These are phyloP conservation scores for Leptodactylus fallax DNA, from an alignment of 2,797 vertebrate species.

Conservation along the genomic window DNA sequence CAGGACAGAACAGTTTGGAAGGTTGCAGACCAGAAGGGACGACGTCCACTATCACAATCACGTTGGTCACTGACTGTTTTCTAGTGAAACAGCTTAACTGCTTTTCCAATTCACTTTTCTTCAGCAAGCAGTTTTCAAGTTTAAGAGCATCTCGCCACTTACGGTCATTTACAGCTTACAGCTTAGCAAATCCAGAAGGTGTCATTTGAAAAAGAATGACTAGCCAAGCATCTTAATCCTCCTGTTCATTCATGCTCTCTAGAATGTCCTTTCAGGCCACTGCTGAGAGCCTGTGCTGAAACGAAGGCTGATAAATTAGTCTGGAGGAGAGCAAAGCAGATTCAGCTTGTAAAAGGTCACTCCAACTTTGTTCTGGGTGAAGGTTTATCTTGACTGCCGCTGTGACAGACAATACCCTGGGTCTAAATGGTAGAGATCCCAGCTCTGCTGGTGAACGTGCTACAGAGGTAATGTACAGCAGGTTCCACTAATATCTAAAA, in stretches of 20 bases:
- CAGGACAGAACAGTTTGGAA: not conserved
- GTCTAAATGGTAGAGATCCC: conserved; percentile 93
- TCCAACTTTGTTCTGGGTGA: conserved; percentile 95
- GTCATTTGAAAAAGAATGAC: conserved; percentile 79
- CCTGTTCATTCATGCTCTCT: conserved; percentile 80
- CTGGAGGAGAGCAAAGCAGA: conserved; percentile 84
- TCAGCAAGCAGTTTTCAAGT: conserved; percentile 68
- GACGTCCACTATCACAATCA: not conserved
- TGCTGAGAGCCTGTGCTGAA: conserved; percentile 76
- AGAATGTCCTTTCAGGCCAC: conserved; percentile 79
- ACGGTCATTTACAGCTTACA: conserved; percentile 68
- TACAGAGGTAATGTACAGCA: conserved; percentile 88
- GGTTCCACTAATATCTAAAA: conserved; percentile 84
- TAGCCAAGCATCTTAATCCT: conserved; percentile 87
- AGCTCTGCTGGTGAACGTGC: conserved; percentile 93
- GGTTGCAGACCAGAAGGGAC: not conserved
- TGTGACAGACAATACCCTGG: conserved; percentile 90
- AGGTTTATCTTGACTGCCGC: conserved; percentile 97
- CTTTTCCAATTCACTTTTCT: conserved; percentile 47
- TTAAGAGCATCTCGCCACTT: conserved; percentile 70
- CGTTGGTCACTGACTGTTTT: conserved; percentile 2
- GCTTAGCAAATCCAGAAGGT: conserved; percentile 73
- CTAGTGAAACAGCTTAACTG: conserved; percentile 30
- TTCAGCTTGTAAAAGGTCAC: conserved; percentile 95
- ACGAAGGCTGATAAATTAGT: conserved; percentile 84